A percentile compares a stretch with the other conserved stretches of the same genome.
phyloP scores from a whole-genome alignment of 2,113 vertebrate genomes.

The Haplotaxodon microlepis region DNA sequence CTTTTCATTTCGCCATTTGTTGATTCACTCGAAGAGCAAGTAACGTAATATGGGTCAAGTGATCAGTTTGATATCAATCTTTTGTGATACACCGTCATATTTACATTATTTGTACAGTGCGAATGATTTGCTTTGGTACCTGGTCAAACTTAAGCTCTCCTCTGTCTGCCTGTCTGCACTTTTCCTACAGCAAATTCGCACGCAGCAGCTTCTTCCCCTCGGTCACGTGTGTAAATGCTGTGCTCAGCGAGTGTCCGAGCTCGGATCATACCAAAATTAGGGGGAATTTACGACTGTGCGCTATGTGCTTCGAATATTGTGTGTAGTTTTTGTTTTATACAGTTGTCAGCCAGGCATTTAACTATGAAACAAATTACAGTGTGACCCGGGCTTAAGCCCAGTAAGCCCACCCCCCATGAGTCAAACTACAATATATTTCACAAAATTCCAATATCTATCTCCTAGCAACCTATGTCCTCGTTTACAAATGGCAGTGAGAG shows the following conservation, averaged over 20 bases:
- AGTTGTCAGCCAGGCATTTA: not conserved
- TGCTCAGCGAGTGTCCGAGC: not conserved
- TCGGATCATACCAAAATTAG: not conserved
- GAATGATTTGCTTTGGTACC: not conserved
- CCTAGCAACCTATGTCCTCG: not conserved
- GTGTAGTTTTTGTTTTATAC: not conserved
- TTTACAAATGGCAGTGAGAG: not conserved
- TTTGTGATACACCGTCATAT: not conserved
- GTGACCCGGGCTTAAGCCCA: not conserved
- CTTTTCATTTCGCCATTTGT: not conserved
- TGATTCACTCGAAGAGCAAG: not conserved
- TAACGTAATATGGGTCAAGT: not conserved
- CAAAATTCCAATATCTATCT: not conserved
- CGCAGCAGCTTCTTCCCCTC: not conserved
- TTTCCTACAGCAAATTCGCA: not conserved
- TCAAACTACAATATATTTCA: not conserved
- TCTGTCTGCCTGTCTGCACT: not conserved
- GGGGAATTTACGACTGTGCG: not conserved
- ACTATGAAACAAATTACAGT: not conserved
- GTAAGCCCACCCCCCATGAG: not conserved
- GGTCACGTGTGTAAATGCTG: not conserved
- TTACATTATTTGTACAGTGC: not conserved
- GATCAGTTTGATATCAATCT: not conserved
- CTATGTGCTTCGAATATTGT: not conserved
- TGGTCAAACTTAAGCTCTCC: not conserved